Percentiles rank a stretch among this genome's conserved stretches.
Conservation (phyloP, 2,113 vertebrate genomes). For the Bubo scandiacus region DNA sequence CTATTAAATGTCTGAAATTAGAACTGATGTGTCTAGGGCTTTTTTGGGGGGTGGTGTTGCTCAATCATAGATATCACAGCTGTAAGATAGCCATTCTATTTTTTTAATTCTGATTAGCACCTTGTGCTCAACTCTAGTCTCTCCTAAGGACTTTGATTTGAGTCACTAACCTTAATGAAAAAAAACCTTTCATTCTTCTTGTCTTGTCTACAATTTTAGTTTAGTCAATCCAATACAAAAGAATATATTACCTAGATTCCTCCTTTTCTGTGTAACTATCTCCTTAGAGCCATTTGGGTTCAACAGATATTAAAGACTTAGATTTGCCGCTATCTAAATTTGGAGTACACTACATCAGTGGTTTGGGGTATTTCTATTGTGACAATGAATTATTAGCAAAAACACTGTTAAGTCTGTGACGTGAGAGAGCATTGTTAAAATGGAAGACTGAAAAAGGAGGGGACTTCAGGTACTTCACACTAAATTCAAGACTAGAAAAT, state of each 20-base stretch:
- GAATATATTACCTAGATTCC: neutral
- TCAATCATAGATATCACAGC: neutral
- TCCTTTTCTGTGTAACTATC: neutral
- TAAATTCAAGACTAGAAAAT: neutral
- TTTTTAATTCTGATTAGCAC: neutral
- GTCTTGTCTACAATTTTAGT: neutral
- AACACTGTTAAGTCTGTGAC: neutral
- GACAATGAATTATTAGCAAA: neutral
- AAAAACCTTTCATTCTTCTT: rapidly evolving
- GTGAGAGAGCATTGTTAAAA: neutral
- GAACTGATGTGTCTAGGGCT: neutral
- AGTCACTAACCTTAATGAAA: neutral
- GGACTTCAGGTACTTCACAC: neutral
- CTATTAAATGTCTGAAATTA: neutral
- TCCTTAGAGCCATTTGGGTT: neutral
- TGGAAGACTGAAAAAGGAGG: neutral
- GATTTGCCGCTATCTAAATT: neutral
- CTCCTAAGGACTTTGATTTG: neutral
- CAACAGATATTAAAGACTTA: neutral
- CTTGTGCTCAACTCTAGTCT: neutral
- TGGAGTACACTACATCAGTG: neutral
- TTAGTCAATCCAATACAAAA: neutral
- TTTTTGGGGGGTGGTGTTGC: neutral
- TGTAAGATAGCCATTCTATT: neutral
- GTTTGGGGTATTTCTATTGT: neutral